Base-by-base conservation (phyloP, 2,888 invertebrate genomes). In the Villa cingulata region DNA sequence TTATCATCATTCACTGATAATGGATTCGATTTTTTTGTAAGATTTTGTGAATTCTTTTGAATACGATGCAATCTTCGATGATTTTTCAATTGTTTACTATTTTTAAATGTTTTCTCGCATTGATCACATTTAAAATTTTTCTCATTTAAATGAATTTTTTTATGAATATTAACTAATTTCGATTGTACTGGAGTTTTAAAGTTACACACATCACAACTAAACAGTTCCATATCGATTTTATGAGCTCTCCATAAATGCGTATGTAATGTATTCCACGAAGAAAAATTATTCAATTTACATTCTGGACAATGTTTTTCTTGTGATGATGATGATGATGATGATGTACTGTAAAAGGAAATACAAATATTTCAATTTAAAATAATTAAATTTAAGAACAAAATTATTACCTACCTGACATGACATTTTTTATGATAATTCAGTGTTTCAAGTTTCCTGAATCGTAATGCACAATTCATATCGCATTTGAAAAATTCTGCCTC, bases 161-260 rank as follows among this genome's bases (percentile, higher is more conserved):
- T 79, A 59, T 88, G 88, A 20, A 82, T 75, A 57, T 81, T 83
- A 46, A 77, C 73, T 43, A 89, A 70, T 54, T 82, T 78, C 48
- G 81, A 79, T 51, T 76, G 73, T 57, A 80, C 81, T 51, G 73
- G 78, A 0, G 83, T 82, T 64, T 83, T 84, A 59, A 80, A 86
- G 29, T 76, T 76, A 60, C 88, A 88, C 52, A 80, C 70, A 56
- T 80, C 77, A 65, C 89, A 90, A 3, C 80, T 75, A 43, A 80
- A 82, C 40, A 90, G 65, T 59, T 88, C 90, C 73, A 87, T 77
- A 59, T 89, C 87, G 12, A 87, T 74, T 41, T 75, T 72, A 62
- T 90, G 89, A 0, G 70, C 60, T 43, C 81, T 75, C 89, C 89
- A 90, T 41, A 89, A 69, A 62, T 90, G 90, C 4, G 81, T 77